Evolutionary conservation across 2,888 invertebrate genomes (phyloP), one percentile per base, ranked within the genome.

Genomic region (Resseliella maxima): DNA sequence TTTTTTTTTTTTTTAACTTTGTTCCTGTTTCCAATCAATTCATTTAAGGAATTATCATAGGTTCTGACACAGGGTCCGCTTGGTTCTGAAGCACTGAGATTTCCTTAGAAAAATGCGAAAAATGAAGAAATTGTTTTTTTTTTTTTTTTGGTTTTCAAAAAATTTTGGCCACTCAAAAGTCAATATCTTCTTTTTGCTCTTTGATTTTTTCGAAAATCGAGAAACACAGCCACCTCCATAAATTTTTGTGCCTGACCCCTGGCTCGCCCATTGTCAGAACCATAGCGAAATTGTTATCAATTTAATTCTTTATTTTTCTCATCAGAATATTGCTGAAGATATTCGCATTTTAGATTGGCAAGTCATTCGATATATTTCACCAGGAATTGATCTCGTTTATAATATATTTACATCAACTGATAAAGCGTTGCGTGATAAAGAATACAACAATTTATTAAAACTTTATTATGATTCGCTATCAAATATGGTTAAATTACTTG

Each of bases 401-500:
- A 86, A 87, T 35, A 50, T 87, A 24, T 87, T 87, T 38, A 86
- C 38, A 15, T 86, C 86, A 24, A 87, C 87, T 5, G 87, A 87
- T 81, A 81, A 85, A 21, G 36, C 46, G 12, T 31, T 87, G 18
- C 85, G 87, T 21, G 87, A 86, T 2, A 85, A 87, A 6, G 86
- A 87, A 54, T 87, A 86, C 36, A 86, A 87, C 8, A 87, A 87
- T 21, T 31, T 87, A 5, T 21, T 87, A 12, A 85, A 86, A 50
- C 50, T 86, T 15, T 87, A 87, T 50, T 85, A 87, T 85, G 83
- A 86, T 46, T 86, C 87, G 5, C 46, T 87, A 15, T 86, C 86
- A 15, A 18, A 36, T 21, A 86, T 21, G 6, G 35, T 86, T 12
- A 86, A 87, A 45, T 54, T 83, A 86, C 87, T 90, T 27, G 90